Base-by-base conservation (phyloP, 2,113 vertebrate species). In the Paraplagusia blochii region DNA sequence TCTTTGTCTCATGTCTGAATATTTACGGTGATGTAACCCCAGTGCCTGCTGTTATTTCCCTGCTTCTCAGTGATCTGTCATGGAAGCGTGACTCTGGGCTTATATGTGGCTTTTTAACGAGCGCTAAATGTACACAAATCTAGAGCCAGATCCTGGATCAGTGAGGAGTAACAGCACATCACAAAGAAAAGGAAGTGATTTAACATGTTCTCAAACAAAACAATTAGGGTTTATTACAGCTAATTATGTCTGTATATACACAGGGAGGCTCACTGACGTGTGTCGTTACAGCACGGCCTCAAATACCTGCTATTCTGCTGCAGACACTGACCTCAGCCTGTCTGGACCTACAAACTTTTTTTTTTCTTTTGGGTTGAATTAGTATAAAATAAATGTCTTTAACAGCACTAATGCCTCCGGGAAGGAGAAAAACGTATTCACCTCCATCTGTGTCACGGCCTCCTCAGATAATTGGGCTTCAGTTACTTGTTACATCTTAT, bases 141-240 rank as follows among this genome's bases (percentile, higher is more conserved):
- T 11, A 11, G 10, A n/a, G 16, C 3, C 5, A 16, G 22, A 57
- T 63, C 54, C 60, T 33, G 38, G 47, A 59, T 71, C 29, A 60
- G 53, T 69, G 63, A 49, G 63, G 76, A 73, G 70, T 44, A 33
- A 52, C n/a, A 54, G 19, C 33, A 42, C 51, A 61, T 80, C 29
- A 4, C 19, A 7, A 33, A 33, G 17, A 62, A 59, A 34, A 77
- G 76, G 71, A 85, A 81, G 51, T 50, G 71, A 71, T 76, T 81
- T 16, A 14, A n/a, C 17, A 61, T 68, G 70, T 79, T 58, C 44
- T 70, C 42, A 58, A 63, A 69, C 61, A 60, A 72, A 85, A 68
- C 66, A 72, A 78, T 76, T 69, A 72, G 53, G 38, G 63, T 72
- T 72, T 72, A 77, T 81, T 76, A 70, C 53, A 53, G 66, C 54